phyloP scores from a whole-genome alignment of 2,113 vertebrate species.

The Syngnathoides biaculeatus region DNA sequence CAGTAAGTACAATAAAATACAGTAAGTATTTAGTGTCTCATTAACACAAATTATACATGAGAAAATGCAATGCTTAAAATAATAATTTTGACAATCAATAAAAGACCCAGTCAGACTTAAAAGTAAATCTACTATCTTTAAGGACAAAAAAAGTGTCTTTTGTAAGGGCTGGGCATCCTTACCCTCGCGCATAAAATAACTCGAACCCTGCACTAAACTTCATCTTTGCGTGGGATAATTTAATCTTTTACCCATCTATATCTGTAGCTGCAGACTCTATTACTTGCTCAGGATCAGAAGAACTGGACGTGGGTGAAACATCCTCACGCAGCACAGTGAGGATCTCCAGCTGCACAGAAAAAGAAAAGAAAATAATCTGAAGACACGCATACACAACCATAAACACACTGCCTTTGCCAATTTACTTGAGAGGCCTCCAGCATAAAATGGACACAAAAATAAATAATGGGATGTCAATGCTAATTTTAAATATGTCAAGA shows the following conservation, averaged over 20 bases:
- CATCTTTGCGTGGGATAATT: neutral
- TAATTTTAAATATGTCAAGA: conserved; percentile 34
- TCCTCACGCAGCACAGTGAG: conserved; percentile 38
- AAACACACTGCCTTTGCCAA: neutral
- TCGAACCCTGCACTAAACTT: too few relatives aligned
- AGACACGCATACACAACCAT: neutral
- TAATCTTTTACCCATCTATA: conserved; percentile 39
- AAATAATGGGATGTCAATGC: conserved; percentile 34
- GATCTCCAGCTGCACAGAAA: conserved; percentile 41
- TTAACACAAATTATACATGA: neutral
- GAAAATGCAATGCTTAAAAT: neutral
- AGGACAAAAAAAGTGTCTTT: neutral
- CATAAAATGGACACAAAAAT: conserved; percentile 6
- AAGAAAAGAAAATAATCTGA: neutral
- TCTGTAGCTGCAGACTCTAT: conserved; percentile 38
- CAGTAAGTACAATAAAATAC: too few relatives aligned
- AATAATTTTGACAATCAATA: conserved; percentile 2
- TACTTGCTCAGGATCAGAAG: conserved; percentile 31
- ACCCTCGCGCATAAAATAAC: neutral
- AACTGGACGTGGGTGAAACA: conserved; percentile 41
- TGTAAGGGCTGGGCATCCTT: too few relatives aligned
- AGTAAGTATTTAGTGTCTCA: too few relatives aligned
- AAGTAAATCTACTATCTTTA: neutral
- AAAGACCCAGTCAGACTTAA: conserved; percentile 34
- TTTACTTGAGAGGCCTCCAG: neutral